These are phyloP conservation scores for Clarias fuscus DNA, from an alignment of 2,797 vertebrate species.

Conservation along the genomic window DNA sequence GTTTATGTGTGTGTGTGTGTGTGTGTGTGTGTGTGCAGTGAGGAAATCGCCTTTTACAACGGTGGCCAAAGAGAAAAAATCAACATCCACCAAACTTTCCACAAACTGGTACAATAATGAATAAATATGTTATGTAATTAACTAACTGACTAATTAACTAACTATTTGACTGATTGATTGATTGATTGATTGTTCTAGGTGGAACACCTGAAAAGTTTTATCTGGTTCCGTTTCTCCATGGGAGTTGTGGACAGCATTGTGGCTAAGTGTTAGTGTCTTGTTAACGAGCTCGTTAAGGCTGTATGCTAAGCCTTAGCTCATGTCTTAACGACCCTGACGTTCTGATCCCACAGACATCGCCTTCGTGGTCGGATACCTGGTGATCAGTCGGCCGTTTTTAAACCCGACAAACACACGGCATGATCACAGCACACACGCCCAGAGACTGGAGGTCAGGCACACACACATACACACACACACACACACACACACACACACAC, in stretches of 20 bases:
- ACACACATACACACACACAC: background rate
- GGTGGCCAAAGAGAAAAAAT: slow-evolving; percentile 92
- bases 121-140: background rate
- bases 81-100: slow-evolving; percentile 87
- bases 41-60: slow-evolving; percentile 98
- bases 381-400: slow-evolving; percentile 92
- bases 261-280: slow-evolving; percentile 88
- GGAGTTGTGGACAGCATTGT: slow-evolving; percentile 95
- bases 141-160: background rate
- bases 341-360: slow-evolving; percentile 79
- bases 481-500: background rate
- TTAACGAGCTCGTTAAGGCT: background rate
- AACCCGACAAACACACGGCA: slow-evolving; percentile 81
- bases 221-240: slow-evolving; percentile 96
- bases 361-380: slow-evolving; percentile 92
- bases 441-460: slow-evolving; percentile 87
- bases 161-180: background rate
- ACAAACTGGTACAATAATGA: slow-evolving; percentile 82
- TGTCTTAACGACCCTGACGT: background rate
- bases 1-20: background rate
- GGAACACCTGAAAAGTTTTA: slow-evolving; percentile 92
- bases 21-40: slow-evolving; percentile 72
- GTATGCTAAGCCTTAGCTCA: background rate
- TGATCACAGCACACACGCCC: slow-evolving; percentile 83
- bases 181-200: slow-evolving; percentile 72